Evolutionary conservation across 2,888 invertebrate genomes (phyloP), one percentile per base, ranked within the genome.

Genomic region (Rapana venosa): DNA sequence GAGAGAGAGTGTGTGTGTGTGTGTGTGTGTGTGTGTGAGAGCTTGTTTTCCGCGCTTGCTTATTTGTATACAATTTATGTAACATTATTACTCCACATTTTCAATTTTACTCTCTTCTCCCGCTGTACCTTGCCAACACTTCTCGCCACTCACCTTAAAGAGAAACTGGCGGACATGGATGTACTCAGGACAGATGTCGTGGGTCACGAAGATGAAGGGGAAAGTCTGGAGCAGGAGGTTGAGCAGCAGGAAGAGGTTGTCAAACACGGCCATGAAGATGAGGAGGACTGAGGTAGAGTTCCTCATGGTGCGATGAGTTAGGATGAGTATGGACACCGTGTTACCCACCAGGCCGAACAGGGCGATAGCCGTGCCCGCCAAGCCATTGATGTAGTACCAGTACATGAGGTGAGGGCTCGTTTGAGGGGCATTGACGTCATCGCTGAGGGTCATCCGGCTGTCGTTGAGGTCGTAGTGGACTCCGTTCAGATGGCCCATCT

Each of bases 261-360:
- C 91, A 66, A 85, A 98, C 94, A 98, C 97, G 56, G 99, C 98
- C 94, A 99, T 97, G n/a, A 98, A 98, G 92, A 98, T 98, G 91
- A 99, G 97, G 94, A 99, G 97, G 96, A 98, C 98, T 96, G 99
- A 99, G 95, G 99, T 98, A 95, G 98, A 98, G 91, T 98, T 98
- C 95, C 98, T 97, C 99, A 99, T 99, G 96, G 98, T 98, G 90
- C 98, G 97, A 90, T 91, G 90, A 4, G 90, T 87, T 87, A 94
- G 90, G 32, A 94, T 93, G 26, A 92, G 85, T 32, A 93, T 93
- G 47, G 93, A 92, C 56, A 93, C 90, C 32, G 92, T 87, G 88
- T 94, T 94, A 22, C 94, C 94, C 1, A 93, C 26, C 20, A 94
- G 79, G 15, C 94, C 94, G 17, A 98, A 97, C 97, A 98, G 98